Conservation (phyloP, 2,113 vertebrate species). For the Marcusenius ussheri region DNA sequence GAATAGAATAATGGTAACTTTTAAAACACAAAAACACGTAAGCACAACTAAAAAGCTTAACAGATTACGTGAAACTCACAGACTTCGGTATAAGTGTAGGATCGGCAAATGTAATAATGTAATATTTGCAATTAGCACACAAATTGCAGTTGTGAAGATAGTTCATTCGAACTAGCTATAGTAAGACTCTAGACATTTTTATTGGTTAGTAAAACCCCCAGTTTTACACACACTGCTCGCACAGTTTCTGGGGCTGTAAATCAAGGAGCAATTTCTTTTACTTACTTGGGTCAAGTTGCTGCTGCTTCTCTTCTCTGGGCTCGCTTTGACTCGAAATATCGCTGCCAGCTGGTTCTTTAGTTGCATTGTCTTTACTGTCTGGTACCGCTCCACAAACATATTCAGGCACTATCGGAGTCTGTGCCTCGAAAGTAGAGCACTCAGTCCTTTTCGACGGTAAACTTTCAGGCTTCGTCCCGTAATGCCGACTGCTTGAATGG, state of each 20-base stretch:
- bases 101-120: background rate
- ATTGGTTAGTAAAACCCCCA: conserved; percentile 99
- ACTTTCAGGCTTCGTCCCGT: conserved; percentile 78
- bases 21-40: conserved; percentile 8
- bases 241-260: conserved; percentile 89
- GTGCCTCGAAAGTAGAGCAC: conserved; percentile 68
- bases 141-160: conserved; percentile 68
- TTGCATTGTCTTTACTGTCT: conserved; percentile 70
- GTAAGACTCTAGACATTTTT: conserved; percentile 93
- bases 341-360: conserved; percentile 62
- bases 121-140: conserved; percentile 53
- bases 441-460: conserved; percentile 70
- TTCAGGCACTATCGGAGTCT: conserved; percentile 67
- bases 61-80: background rate
- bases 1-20: conserved; percentile 47
- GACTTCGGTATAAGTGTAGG: background rate
- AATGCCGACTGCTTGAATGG: conserved; percentile 69
- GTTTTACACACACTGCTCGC: conserved; percentile 94
- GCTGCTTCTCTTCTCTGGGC: conserved; percentile 86
- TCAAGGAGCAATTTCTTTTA: conserved; percentile 83
- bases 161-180: conserved; percentile 66
- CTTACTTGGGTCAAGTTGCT: conserved; percentile 99
- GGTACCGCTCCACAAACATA: conserved; percentile 69
- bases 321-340: conserved; percentile 79
- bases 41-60: background rate